These are phyloP conservation scores for Pterocles gutturalis DNA, from an alignment of 2,113 vertebrate species.

Conservation along the genomic window DNA sequence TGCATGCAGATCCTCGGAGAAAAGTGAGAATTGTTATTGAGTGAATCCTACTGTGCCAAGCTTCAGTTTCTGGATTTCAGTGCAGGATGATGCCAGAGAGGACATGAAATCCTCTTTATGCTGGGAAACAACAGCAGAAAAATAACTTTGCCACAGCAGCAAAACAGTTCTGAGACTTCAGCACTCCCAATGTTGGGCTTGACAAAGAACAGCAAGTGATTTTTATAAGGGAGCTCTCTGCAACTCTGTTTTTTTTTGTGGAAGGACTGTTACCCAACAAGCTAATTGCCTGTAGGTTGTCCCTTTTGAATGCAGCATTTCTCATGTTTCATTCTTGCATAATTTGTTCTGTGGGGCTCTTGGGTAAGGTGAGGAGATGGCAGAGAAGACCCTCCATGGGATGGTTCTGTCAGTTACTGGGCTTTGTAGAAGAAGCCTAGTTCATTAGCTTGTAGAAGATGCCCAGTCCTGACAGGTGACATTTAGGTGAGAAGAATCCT, in stretches of 20 bases:
- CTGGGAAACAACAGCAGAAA: background rate
- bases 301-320: background rate
- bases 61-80: background rate
- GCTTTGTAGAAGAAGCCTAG: background rate
- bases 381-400: background rate
- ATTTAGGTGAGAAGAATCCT: background rate
- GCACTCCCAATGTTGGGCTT: background rate
- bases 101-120: slow-evolving; percentile 17
- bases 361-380: background rate
- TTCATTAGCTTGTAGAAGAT: background rate
- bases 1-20: background rate
- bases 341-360: background rate
- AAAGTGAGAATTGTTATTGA: slow-evolving; percentile 27
- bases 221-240: background rate
- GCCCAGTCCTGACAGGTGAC: background rate
- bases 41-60: background rate
- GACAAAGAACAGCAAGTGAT: background rate
- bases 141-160: background rate
- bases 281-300: background rate
- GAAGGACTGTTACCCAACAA: background rate
- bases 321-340: background rate
- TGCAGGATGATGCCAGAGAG: background rate
- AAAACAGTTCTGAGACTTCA: background rate
- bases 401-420: background rate
- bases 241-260: background rate